phyloP scores from a whole-genome alignment of 2,888 invertebrate species.

The Meandrusa payeni region DNA sequence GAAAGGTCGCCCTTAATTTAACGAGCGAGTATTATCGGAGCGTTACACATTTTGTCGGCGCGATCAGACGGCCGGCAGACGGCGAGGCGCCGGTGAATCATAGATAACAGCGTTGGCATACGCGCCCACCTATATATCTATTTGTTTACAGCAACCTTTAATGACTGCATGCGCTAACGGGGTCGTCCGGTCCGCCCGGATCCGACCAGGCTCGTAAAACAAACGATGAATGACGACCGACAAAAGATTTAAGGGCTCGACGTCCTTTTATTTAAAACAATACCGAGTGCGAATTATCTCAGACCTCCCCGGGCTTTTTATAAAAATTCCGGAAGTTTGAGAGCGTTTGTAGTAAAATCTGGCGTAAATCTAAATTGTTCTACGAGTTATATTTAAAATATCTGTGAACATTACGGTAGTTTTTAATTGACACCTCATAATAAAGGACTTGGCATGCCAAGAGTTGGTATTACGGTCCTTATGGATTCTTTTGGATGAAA shows the following conservation, averaged over 20 bases:
- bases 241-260: conserved; percentile 20
- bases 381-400: too few relatives aligned
- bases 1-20: conserved; percentile 62
- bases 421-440: too few relatives aligned
- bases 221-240: conserved; percentile 34
- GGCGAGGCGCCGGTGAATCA: conserved; percentile 76
- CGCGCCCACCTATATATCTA: conserved; percentile 67
- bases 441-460: too few relatives aligned
- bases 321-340: conserved; percentile 2
- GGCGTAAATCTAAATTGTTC: too few relatives aligned
- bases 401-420: too few relatives aligned
- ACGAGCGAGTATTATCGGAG: conserved; percentile 66
- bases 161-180: conserved; percentile 54
- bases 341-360: too few relatives aligned
- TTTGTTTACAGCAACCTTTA: conserved; percentile 73
- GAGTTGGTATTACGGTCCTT: too few relatives aligned
- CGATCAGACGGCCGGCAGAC: conserved; percentile 73
- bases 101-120: conserved; percentile 67
- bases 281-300: conserved; percentile 19
- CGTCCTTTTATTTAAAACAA: conserved; percentile 18
- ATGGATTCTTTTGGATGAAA: too few relatives aligned
- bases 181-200: conserved; percentile 47
- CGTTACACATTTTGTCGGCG: conserved; percentile 63
- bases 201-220: conserved; percentile 49
- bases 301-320: conserved; percentile 16